phyloP scores from a whole-genome alignment of 2,797 vertebrate genomes.

The Amniataba percoides region DNA sequence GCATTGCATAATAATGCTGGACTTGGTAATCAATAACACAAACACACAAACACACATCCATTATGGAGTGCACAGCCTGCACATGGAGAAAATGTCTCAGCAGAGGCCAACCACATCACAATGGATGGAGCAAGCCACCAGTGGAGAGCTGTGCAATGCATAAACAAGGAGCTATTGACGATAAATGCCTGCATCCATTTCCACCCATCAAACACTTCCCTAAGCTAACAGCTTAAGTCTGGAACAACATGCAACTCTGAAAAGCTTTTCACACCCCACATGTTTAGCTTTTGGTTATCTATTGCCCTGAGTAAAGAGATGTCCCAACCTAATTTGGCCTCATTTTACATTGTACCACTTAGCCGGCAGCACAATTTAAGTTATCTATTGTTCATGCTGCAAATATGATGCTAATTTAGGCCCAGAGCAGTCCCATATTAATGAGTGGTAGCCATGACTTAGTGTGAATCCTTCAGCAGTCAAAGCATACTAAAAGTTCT shows the following conservation, averaged over 20 bases:
- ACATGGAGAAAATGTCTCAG: slow-evolving; percentile 82
- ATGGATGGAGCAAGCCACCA: slow-evolving; percentile 74
- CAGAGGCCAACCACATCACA: slow-evolving; percentile 79
- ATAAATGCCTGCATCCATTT: slow-evolving; percentile 78
- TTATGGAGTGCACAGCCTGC: slow-evolving; percentile 79
- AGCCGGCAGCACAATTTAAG: slow-evolving; percentile 38
- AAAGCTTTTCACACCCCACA: slow-evolving; percentile 61
- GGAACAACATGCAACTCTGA: slow-evolving; percentile 61
- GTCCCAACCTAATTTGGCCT: slow-evolving; percentile 54
- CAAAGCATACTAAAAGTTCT: slow-evolving; percentile 17
- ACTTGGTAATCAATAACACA: slow-evolving; percentile 83
- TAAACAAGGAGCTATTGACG: slow-evolving; percentile 77
- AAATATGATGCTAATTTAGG: slow-evolving; percentile 63
- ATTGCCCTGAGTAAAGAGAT: slow-evolving; percentile 48
- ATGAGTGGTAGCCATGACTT: slow-evolving; percentile 36
- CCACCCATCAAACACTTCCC: slow-evolving; percentile 76
- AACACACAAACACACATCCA: slow-evolving; percentile 79
- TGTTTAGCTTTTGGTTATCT: slow-evolving; percentile 61
- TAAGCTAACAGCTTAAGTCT: slow-evolving; percentile 67
- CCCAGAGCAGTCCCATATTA: slow-evolving; percentile 43
- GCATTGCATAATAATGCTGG: slow-evolving; percentile 83
- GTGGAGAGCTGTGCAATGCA: slow-evolving; percentile 73
- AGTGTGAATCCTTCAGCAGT: slow-evolving; percentile 21
- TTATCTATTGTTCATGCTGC: slow-evolving; percentile 57
- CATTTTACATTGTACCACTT: slow-evolving; percentile 45